Evolutionary conservation across 2,797 vertebrate genomes (phyloP), one percentile per base, ranked within the genome.

Genomic region (Pogonophryne albipinna): DNA sequence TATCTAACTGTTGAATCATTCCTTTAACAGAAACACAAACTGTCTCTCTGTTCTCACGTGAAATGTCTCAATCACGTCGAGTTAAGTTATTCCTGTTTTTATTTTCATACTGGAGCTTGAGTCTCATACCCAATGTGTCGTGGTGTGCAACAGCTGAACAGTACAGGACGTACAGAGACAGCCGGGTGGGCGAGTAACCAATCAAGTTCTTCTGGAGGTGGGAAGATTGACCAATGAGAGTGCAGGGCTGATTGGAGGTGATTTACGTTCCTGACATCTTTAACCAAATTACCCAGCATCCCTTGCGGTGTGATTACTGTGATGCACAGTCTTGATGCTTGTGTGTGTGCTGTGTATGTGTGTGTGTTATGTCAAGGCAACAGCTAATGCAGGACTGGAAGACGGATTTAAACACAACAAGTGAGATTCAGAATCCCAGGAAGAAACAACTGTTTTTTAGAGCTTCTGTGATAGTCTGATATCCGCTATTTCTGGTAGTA

Each of bases 211-310:
- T 64, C 72, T 80, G 72, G 55, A 81, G 70, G 76, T 53, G 71
- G 71, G 38, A 51, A 71, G 53, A 61, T 44, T 61, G 86, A 82
- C 92, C 92, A 91, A 90, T 91, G 87, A 87, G 76, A 78, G 68
- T 78, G 80, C 84, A 80, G 80, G 85, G 73, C 88, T 95, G 92
- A 95, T 95, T 95, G 94, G 90, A 90, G 90, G 92, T 95, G 94
- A 95, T 95, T 94, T 95, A 95, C 93, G 92, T 83, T 92, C 93
- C 94, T 95, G 93, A 94, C 94, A 95, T 94, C 92, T 91, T 90
- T 95, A 95, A 96, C 93, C 88, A 92, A 95, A 95, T 95, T 95
- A 96, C 92, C 92, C 88, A 66, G 88, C 90, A 92, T 94, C 89
- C 94, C 68, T 91, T 91, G 94, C 91, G 78, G 80, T 80, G 84